A percentile compares a stretch with the other conserved stretches of the same genome.
These are phyloP conservation scores for Peromyscus leucopus DNA, from an alignment of 2,113 vertebrate species.

Conservation along the genomic window DNA sequence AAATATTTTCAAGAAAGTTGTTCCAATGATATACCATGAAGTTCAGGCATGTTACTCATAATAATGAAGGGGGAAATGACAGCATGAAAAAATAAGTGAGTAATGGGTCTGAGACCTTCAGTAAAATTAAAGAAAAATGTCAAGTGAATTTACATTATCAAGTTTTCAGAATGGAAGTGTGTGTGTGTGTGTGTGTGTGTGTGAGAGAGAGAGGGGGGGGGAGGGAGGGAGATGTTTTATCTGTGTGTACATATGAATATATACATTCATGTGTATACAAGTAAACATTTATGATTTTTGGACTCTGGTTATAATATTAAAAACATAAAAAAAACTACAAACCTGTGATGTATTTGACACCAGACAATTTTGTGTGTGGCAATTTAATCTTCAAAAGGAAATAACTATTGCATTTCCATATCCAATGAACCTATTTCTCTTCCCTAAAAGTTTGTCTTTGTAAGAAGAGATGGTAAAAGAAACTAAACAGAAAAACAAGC, in stretches of 20 bases:
- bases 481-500: not conserved
- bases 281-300: not conserved
- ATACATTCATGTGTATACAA: not conserved
- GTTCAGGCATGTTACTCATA: slow-evolving; percentile 26
- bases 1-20: slow-evolving; percentile 51
- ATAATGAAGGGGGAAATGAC: slow-evolving; percentile 44
- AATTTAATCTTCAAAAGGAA: slow-evolving; percentile 13
- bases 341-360: not conserved
- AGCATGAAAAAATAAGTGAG: slow-evolving; percentile 29
- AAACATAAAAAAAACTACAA: not conserved
- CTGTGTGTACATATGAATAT: not conserved
- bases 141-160: not conserved
- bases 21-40: slow-evolving; percentile 25
- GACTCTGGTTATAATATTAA: not conserved
- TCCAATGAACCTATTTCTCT: not conserved
- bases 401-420: not conserved
- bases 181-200: not conserved
- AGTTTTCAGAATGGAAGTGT: not conserved
- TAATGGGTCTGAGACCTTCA: not conserved
- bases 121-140: slow-evolving; percentile 7
- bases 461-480: not conserved
- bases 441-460: not conserved
- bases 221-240: not conserved
- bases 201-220: not conserved
- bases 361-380: not conserved